Evolutionary conservation across 2,113 vertebrate genomes (phyloP), one percentile per base, ranked within the genome.

Genomic region (Protomyctophum bolini): DNA sequence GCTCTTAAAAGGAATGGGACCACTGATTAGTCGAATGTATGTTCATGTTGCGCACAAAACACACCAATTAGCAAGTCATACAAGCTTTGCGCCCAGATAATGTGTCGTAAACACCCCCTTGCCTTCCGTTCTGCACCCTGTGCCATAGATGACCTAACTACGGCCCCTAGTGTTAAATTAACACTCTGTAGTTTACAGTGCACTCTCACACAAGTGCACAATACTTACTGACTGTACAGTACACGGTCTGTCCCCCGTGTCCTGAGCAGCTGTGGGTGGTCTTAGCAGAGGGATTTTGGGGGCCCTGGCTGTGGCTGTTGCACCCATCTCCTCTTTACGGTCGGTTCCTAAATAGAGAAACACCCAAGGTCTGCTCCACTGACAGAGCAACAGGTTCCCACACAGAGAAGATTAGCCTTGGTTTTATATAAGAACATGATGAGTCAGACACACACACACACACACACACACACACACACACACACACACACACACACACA

Each of bases 251-350:
- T 86, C 80, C 85, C 78, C 65, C 66, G 72, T 85, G 84, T 83
- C 84, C 86, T 73, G 66, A 77, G 79, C 86, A 88, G 84, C 88
- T 88, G 88, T 76, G 83, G 79, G 70, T 61, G 63, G 84, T 83
- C 62, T 88, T 83, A 87, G 75, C 75, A 66, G 69, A 63, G 58
- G 76, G 77, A 81, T 84, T 85, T 80, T 75, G 69, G 85, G 82
- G 76, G 76, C 72, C 76, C 50, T 87, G 55, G 47, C 52, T n/a
- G 15, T 70, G 14, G 14, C 15, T 41, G 33, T 41, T 41, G 33
- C 33, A 41, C 33, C 33, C 33, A 41, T 8, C 28, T 4, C 67
- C 60, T 46, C 58, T 71, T 73, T 59, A 72, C 65, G 51, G 67
- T 55, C 65, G 52, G 67, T 55, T 75, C 73, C 71, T 82, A 86